Conservation (phyloP, 2,113 vertebrate species). For the Ia io region DNA sequence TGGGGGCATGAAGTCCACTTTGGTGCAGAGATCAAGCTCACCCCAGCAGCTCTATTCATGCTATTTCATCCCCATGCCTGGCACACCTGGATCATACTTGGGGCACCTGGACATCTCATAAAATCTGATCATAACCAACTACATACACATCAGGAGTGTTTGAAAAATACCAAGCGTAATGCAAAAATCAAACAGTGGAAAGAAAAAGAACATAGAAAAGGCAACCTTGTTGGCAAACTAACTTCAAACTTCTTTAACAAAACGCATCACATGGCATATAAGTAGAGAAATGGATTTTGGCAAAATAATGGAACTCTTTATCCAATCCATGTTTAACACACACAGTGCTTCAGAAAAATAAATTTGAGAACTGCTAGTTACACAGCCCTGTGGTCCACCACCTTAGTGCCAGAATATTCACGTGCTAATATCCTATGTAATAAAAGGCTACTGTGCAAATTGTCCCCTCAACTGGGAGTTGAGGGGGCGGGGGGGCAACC, state of each 20-base stretch:
- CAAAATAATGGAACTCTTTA: too few species aligned
- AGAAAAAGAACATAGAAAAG: not conserved
- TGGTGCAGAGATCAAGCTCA: not conserved
- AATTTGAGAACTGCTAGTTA: not conserved
- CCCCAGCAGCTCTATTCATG: not conserved
- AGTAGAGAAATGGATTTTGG: not conserved
- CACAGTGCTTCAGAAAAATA: accelerated
- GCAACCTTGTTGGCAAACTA: not conserved
- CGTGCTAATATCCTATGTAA: too few species aligned
- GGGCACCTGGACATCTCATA: not conserved
- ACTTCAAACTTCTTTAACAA: not conserved
- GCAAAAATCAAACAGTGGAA: not conserved
- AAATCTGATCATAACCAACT: not conserved
- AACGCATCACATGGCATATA: accelerated
- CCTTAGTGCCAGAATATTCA: not conserved
- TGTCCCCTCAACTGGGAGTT: too few species aligned
- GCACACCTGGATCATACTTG: not conserved
- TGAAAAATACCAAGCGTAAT: not conserved
- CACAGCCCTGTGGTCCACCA: accelerated
- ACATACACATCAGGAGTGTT: not conserved
- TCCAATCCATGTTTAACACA: not conserved
- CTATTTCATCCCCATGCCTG: not conserved
- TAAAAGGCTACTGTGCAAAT: too few species aligned
- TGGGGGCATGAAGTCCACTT: not conserved
- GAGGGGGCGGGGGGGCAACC: too few species aligned